These are phyloP conservation scores for Caenorhabditis sp. DNA, from an alignment of 2,888 invertebrate genomes.

Conservation along the genomic window DNA sequence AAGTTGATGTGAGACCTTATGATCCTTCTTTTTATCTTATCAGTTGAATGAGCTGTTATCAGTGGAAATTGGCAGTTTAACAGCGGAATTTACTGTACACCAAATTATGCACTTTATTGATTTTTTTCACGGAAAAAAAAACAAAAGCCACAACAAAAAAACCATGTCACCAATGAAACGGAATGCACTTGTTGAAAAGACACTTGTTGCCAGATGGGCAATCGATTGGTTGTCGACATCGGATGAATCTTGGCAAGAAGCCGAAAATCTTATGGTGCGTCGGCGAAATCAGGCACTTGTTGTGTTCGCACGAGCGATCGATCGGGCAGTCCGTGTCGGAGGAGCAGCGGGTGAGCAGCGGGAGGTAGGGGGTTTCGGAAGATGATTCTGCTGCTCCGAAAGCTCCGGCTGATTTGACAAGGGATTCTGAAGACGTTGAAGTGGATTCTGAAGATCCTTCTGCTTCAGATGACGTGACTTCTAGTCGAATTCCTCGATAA, in stretches of 20 bases:
- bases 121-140: too few species aligned
- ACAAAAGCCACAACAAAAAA: not conserved
- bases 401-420: too few species aligned
- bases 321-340: not conserved
- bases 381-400: too few species aligned
- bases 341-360: not conserved
- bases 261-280: not conserved
- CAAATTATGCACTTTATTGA: too few species aligned
- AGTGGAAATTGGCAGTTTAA: too few species aligned
- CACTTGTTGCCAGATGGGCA: not conserved
- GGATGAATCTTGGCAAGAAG: not conserved
- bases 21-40: too few species aligned
- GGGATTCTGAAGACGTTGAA: too few species aligned
- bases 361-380: not conserved
- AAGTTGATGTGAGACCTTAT: too few species aligned
- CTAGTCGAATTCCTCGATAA: too few species aligned
- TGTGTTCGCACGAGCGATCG: not conserved
- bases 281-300: not conserved
- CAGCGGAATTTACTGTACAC: too few species aligned
- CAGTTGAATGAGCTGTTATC: too few species aligned
- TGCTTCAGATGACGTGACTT: not conserved
- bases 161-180: constrained; percentile 15
- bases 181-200: not conserved
- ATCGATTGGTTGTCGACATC: not conserved
- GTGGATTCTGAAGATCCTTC: not conserved